Percentiles rank a stretch among this genome's conserved stretches.
phyloP scores from a whole-genome alignment of 1,140 invertebrate genomes.

The Condylostylus longicornis region DNA sequence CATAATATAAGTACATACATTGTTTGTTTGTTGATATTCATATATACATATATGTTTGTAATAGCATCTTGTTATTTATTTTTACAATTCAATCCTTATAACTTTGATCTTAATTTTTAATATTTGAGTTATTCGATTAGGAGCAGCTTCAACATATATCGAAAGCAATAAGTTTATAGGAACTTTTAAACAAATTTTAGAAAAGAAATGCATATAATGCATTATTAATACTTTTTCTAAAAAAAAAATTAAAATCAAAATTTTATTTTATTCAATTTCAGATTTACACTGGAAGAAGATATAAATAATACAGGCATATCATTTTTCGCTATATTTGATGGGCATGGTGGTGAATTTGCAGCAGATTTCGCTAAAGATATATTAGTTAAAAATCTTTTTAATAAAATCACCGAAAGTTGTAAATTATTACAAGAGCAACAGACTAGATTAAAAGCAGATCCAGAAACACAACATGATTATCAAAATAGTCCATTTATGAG shows the following conservation, averaged over 20 bases:
- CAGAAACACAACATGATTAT: constrained; percentile 11
- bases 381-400: constrained; percentile 57
- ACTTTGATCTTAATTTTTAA: too few relatives aligned
- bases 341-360: constrained; percentile 88
- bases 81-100: too few relatives aligned
- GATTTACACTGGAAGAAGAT: constrained; percentile 63
- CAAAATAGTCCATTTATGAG: constrained; percentile 24
- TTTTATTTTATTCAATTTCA: too few relatives aligned
- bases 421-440: constrained; percentile 38
- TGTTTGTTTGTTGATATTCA: too few relatives aligned
- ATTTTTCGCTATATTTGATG: constrained; percentile 86
- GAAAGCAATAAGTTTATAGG: too few relatives aligned
- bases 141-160: not conserved
- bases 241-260: too few relatives aligned
- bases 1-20: too few relatives aligned
- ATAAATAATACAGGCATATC: constrained; percentile 56
- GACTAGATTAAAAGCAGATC: not conserved
- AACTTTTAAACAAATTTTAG: not conserved
- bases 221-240: too few relatives aligned
- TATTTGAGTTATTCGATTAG: not conserved
- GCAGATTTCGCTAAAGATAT: constrained; percentile 78
- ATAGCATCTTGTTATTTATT: too few relatives aligned
- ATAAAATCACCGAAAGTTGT: constrained; percentile 56
- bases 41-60: too few relatives aligned
- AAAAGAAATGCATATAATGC: not conserved